Percentiles rank a stretch among this genome's conserved stretches.
Conservation (phyloP, 2,113 vertebrate species). For the Stictonetta naevosa region DNA sequence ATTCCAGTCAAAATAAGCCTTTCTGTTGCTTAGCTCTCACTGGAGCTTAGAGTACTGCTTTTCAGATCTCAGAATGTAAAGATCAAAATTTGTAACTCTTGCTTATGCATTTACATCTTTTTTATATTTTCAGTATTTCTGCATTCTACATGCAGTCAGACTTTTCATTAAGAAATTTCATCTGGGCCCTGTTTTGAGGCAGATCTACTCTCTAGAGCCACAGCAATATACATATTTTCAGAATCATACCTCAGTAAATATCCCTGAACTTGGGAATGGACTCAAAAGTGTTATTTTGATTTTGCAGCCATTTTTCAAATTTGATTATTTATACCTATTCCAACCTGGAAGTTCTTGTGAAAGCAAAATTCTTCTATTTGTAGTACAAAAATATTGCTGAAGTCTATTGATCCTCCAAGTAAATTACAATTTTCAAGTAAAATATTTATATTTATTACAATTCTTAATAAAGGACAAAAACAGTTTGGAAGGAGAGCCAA, state of each 20-base stretch:
- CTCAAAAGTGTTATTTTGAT: not conserved
- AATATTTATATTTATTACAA: not conserved
- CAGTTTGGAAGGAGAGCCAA: not conserved
- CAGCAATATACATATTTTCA: not conserved
- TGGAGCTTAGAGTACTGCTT: not conserved
- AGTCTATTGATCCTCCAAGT: not conserved
- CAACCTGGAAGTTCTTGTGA: not conserved
- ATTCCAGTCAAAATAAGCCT: not conserved
- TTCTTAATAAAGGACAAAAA: not conserved
- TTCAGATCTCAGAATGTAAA: not conserved
- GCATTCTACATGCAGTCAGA: not conserved
- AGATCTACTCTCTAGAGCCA: not conserved
- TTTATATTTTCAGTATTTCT: not conserved
- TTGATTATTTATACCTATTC: not conserved
- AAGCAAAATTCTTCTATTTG: not conserved
- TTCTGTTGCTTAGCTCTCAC: not conserved
- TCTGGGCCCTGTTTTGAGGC: not conserved
- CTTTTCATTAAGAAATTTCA: not conserved
- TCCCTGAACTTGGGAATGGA: not conserved
- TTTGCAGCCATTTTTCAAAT: not conserved
- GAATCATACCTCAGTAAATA: not conserved
- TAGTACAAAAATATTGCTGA: not conserved
- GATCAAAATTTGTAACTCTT: not conserved
- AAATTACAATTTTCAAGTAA: not conserved
- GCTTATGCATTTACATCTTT: not conserved